Conservation (phyloP, 2,888 invertebrate genomes). For the Nephrotoma flavescens region DNA sequence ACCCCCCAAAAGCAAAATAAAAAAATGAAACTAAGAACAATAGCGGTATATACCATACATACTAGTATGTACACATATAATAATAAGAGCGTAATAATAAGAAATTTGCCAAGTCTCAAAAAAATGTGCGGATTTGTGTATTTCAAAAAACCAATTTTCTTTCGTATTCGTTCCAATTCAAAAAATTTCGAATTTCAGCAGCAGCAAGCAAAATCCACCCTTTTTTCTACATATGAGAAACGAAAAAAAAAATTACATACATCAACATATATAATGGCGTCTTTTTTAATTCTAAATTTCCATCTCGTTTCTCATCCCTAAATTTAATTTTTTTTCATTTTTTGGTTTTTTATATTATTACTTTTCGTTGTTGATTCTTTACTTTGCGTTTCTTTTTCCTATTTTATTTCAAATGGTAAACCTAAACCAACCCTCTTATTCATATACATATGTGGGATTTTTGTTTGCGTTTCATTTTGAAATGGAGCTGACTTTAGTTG, state of each 20-base stretch:
- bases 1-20: background rate
- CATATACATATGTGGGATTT: background rate
- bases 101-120: background rate
- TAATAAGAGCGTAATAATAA: background rate
- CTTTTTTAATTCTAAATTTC: background rate
- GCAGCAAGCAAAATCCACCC: background rate
- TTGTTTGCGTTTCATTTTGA: background rate
- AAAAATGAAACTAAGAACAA: background rate
- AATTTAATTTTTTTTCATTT: background rate
- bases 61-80: background rate
- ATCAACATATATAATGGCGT: conserved; percentile 1
- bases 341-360: background rate
- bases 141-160: conserved; percentile 1
- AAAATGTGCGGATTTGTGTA: conserved; percentile 1
- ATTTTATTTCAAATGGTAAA: background rate
- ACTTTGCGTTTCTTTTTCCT: background rate
- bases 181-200: background rate
- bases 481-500: background rate
- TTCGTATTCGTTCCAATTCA: conserved; percentile 1
- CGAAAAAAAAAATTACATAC: background rate
- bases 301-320: background rate
- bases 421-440: background rate
- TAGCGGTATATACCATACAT: background rate
- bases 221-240: background rate
- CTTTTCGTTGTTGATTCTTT: background rate